Evolutionary conservation across 1,140 invertebrate species (phyloP), one percentile per base, ranked within the genome.

Genomic region (Aphaenogaster rudis): DNA sequence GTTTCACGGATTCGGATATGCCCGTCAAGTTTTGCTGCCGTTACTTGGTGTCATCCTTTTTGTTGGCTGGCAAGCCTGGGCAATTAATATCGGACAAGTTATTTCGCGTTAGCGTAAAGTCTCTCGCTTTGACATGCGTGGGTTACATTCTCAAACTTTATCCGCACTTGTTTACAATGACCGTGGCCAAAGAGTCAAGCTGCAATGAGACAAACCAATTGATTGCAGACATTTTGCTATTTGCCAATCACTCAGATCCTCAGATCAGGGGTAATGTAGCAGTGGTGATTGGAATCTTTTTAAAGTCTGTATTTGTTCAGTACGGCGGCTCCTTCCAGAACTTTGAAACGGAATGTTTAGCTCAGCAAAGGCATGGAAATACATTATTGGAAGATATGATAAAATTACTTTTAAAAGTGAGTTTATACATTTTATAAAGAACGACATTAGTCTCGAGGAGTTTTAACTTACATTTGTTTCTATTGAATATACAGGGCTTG

Each of bases 51-150:
- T 97, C 97, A 3, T 96, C 97, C 42, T 99, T 98, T 94, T 95
- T 99, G 5, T 94, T 99, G 15, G 96, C 96, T 50, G 97, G 97
- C 28, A 95, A 94, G 84, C 96, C 96, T 66, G 96, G 96, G 42
- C 95, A 95, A 45, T 93, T 97, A 59, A 96, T 97, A 69, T 94
- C 97, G 15, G 97, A 97, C 92, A 96, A 96, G 88, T 95, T 94
- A 61, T 97, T 98, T 11, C 96, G 98, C 50, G 98, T 99, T 17
- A 98, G 98, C 86, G 97, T 98, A 0, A 98, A 99, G 95, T 97
- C 97, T 0, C 96, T 98, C 50, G 97, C 98, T 1, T 92, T 99
- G 4, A 97, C 96, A 50, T 98, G 98, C 94, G 91, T 99, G 2
- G 96, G 97, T 2, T 96, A 96, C 64, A 96, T 98, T 48, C 93